These are phyloP conservation scores for Aporrectodea caliginosa DNA, from an alignment of 1,140 invertebrate genomes.

Conservation along the genomic window DNA sequence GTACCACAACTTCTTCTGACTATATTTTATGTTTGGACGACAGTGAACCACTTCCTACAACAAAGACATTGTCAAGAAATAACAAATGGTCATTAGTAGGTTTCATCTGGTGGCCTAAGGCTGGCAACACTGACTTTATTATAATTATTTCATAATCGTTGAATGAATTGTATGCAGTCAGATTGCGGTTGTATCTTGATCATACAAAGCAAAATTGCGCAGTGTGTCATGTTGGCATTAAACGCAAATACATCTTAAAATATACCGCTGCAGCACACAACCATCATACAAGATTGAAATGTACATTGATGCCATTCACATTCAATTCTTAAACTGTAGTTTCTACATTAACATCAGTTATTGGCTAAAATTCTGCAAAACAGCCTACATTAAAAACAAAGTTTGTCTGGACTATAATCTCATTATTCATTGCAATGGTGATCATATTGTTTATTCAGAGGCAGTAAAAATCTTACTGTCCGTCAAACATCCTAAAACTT, in stretches of 20 bases:
- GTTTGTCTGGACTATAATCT: neutral
- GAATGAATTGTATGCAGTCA: too few relatives aligned
- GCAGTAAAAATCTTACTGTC: conserved; percentile 21
- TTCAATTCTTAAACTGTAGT: neutral
- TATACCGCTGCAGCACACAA: too few relatives aligned
- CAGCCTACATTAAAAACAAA: neutral
- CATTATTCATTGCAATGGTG: conserved; percentile 32
- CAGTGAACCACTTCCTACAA: conserved; percentile 76
- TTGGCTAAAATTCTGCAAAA: neutral
- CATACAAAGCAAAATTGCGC: too few relatives aligned
- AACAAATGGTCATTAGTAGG: neutral
- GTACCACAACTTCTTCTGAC: conserved; percentile 88
- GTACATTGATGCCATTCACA: neutral
- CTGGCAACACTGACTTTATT: neutral
- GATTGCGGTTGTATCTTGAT: too few relatives aligned
- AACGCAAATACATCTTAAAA: too few relatives aligned
- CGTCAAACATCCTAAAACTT: conserved; percentile 54
- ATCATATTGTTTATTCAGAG: too few relatives aligned
- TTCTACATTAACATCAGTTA: neutral
- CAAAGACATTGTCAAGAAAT: conserved; percentile 9
- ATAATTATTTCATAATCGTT: neutral
- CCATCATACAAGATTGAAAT: neutral
- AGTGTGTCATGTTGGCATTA: neutral
- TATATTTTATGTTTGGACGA: conserved; percentile 80
- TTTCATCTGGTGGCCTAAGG: neutral